A percentile compares a stretch with the other conserved stretches of the same genome.
phyloP scores from a whole-genome alignment of 2,888 invertebrate species.

The Pilophorus perplexus region DNA sequence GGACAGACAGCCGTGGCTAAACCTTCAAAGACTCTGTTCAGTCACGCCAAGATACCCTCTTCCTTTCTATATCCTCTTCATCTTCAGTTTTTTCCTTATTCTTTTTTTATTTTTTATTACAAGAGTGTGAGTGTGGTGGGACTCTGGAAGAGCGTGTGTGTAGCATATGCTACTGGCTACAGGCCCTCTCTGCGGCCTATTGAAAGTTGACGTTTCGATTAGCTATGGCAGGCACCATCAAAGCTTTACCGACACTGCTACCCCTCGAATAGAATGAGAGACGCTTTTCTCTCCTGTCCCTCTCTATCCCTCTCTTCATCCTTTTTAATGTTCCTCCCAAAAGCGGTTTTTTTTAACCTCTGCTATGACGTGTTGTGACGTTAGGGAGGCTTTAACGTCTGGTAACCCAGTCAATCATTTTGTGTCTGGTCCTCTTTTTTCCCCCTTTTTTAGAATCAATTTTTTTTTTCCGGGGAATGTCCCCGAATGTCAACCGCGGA shows the following conservation, averaged over 20 bases:
- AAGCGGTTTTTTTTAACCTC: background rate
- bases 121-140: conserved; percentile 2
- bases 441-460: conserved; percentile 6
- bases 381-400: conserved; percentile 8
- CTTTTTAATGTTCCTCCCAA: conserved; percentile 27
- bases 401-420: conserved; percentile 31
- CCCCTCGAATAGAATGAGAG: too few species aligned
- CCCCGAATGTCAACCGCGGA: conserved; percentile 18
- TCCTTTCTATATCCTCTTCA: conserved; percentile 11
- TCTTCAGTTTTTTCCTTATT: conserved; percentile 14
- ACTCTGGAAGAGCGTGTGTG: conserved; percentile 19
- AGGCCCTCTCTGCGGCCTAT: conserved; percentile 28
- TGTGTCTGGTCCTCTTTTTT: conserved; percentile 15
- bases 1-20: conserved; percentile 40
- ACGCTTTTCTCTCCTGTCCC: too few species aligned
- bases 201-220: conserved; percentile 41
- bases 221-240: conserved; percentile 35
- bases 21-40: conserved; percentile 30
- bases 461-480: too few species aligned
- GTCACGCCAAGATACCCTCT: conserved; percentile 30
- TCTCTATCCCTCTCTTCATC: background rate
- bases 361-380: conserved; percentile 39
- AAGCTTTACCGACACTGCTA: conserved; percentile 25
- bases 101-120: background rate
- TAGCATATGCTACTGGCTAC: conserved; percentile 32